Evolutionary conservation across 2,888 invertebrate genomes (phyloP), one percentile per base, ranked within the genome.

Genomic region (Gastracanthus pulcherrimus): DNA sequence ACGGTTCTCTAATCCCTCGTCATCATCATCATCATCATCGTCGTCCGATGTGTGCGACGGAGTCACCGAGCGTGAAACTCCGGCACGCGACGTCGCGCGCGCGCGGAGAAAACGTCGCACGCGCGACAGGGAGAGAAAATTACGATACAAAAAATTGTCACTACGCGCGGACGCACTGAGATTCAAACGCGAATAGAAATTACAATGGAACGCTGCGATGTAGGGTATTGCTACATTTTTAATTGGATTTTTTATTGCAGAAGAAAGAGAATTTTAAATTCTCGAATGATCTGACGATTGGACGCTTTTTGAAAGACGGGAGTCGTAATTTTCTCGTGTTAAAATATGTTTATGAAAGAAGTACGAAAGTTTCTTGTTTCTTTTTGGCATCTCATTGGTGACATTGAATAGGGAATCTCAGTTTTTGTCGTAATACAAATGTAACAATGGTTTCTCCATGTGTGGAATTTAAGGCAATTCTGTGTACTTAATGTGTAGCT

Each of bases 51-150:
- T 23, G 51, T 19, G 26, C 31, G 34, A 41, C 36, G 23, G 7
- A 66, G 26, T 45, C 51, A 23, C 4, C 9, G 48, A 82, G 80
- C 83, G 81, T 83, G 77, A 82, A 85, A 82, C 81, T 82, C 26
- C 34, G 64, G 29, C 83, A 82, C 80, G 84, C 82, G 81, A 84
- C 80, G 66, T 48, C 79, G 81, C 71, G 78, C 80, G 82, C 83
- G 70, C 71, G 80, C 72, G 66, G 29, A 38, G 55, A 70, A 51
- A 31, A 67, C 55, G 16, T 41, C 4, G 58, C 29, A 26, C 26
- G 45, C 16, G 26, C 26, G 26, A 26, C 5, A 5, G 16, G 16
- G 13, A 67, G 67, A 67, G 45, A 41, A 66, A 66, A 67, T 45
- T 41, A 26, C 29, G 23, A 4, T 45, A 16, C 29, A 29, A 58